These are phyloP conservation scores for Steinernema khuongi DNA, from an alignment of 1,140 invertebrate genomes.

Conservation along the genomic window DNA sequence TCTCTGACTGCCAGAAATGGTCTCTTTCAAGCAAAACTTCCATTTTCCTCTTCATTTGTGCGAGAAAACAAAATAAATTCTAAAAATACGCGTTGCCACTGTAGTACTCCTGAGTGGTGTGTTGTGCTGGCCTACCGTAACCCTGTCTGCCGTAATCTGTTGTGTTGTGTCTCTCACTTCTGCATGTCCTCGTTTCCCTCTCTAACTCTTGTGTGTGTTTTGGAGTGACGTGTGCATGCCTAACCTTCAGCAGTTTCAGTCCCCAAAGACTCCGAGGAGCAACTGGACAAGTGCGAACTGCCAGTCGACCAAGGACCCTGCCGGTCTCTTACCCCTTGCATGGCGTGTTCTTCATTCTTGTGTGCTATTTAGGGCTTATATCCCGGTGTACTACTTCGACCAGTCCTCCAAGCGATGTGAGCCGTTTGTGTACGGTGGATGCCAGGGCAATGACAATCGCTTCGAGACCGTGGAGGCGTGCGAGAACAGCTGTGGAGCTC, in stretches of 20 bases:
- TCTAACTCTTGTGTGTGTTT: neutral
- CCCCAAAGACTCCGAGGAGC: neutral
- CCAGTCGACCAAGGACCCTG: neutral
- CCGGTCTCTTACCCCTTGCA: neutral
- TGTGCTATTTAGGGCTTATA: constrained; percentile 2
- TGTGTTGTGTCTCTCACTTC: neutral
- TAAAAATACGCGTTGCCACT: neutral
- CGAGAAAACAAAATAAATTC: constrained; percentile 4
- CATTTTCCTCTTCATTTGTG: neutral
- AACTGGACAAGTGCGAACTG: neutral
- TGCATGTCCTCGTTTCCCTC: neutral
- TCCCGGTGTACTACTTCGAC: constrained; percentile 11
- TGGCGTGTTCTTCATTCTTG: neutral
- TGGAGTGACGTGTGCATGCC: neutral
- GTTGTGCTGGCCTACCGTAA: neutral
- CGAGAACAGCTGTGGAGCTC: constrained; percentile 61
- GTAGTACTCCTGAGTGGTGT: neutral
- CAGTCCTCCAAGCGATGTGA: constrained; percentile 61
- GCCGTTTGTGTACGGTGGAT: constrained; percentile 66
- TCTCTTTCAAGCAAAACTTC: constrained; percentile 7
- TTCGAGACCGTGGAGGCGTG: constrained; percentile 65
- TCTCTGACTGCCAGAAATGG: constrained; percentile 13
- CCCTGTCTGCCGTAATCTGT: neutral
- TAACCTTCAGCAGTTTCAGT: neutral
- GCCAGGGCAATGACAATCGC: constrained; percentile 66